Percentiles rank a stretch among this genome's conserved stretches.
Conservation (phyloP, 2,113 vertebrate species). For the Saguinus imperator region DNA sequence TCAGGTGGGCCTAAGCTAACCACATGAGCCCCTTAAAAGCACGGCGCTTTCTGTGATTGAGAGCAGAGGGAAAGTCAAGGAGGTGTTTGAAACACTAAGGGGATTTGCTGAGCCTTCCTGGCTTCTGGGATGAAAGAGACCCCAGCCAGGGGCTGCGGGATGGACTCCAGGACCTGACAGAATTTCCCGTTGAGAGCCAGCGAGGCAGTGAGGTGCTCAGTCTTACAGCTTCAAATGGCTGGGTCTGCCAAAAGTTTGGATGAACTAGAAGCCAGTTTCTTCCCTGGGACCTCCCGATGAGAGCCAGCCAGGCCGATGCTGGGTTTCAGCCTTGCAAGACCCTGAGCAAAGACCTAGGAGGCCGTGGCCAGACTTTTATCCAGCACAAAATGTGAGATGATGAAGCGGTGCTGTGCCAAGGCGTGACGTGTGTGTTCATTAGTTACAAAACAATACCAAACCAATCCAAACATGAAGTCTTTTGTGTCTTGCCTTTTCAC, state of each 20-base stretch:
- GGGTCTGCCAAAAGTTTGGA: neutral
- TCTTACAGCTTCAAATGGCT: no score
- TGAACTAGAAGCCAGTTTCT: neutral
- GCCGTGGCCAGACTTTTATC: neutral
- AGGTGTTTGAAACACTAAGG: neutral
- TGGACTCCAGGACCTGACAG: neutral
- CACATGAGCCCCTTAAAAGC: neutral
- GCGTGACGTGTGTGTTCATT: neutral
- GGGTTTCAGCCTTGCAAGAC: neutral
- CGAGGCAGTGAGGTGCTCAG: fast-evolving
- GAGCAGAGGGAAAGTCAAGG: neutral
- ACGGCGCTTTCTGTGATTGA: neutral
- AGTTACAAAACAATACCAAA: neutral
- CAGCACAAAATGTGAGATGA: neutral
- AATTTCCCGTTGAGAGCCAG: fast-evolving
- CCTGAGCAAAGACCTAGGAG: neutral
- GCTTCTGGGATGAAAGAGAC: neutral
- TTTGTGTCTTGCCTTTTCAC: neutral
- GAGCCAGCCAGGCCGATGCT: neutral
- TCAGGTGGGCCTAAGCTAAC: neutral
- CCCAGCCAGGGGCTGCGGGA: fast-evolving
- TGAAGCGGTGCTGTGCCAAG: no score
- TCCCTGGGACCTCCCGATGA: neutral
- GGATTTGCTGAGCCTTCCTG: neutral
- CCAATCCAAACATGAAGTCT: fast-evolving